Conservation (phyloP, 2,797 vertebrate genomes). For the Pipistrellus pygmaeus region DNA sequence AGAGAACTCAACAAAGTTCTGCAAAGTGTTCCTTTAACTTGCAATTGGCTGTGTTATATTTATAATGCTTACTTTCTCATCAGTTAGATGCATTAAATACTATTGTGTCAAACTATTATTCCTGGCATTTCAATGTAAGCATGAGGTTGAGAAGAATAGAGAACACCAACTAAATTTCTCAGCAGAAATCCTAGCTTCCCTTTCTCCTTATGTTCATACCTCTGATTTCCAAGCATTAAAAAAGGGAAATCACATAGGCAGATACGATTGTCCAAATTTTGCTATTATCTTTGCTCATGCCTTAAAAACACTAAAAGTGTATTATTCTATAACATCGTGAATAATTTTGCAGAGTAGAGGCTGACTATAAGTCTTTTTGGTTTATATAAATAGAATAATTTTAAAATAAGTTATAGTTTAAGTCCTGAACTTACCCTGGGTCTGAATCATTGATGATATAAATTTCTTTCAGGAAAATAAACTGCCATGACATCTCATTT, state of each 20-base stretch:
- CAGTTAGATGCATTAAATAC: conserved; percentile 59
- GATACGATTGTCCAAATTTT: conserved; percentile 35
- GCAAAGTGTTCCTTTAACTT: conserved; percentile 45
- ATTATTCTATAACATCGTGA: neutral
- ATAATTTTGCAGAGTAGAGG: conserved; percentile 14
- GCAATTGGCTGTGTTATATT: conserved; percentile 42
- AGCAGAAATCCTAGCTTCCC: conserved; percentile 71
- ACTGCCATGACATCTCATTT: conserved; percentile 58
- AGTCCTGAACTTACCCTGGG: conserved; percentile 40
- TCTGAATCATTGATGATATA: conserved; percentile 17
- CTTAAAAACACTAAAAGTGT: neutral
- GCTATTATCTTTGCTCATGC: conserved; percentile 16
- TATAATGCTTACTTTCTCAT: conserved; percentile 45
- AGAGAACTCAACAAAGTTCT: conserved; percentile 32
- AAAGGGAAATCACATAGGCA: conserved; percentile 49
- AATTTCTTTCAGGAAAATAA: conserved; percentile 60
- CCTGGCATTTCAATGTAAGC: conserved; percentile 73
- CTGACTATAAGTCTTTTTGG: conserved; percentile 50
- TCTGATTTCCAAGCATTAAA: conserved; percentile 46
- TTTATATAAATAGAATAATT: conserved; percentile 60
- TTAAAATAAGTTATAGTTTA: conserved; percentile 61
- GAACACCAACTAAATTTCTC: conserved; percentile 77
- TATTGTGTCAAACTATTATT: conserved; percentile 78
- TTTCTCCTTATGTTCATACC: conserved; percentile 63
- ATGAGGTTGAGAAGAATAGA: conserved; percentile 69